A percentile compares a stretch with the other conserved stretches of the same genome.
Evolutionary conservation across 2,797 vertebrate genomes (phyloP).

Genomic region (Pampus argenteus): DNA sequence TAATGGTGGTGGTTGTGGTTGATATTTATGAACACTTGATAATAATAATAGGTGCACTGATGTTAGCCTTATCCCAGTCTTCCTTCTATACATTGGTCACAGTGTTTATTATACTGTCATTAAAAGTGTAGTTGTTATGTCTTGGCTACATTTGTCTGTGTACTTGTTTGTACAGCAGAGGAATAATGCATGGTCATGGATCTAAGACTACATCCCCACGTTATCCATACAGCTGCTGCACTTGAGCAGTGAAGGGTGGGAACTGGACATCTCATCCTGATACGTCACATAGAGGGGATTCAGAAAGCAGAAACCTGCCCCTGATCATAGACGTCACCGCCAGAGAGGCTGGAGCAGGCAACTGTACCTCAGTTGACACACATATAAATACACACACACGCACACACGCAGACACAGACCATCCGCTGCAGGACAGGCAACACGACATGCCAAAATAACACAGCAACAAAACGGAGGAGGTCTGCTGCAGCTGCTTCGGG

Average conservation of each 20-base stretch:
- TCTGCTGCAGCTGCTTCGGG: conserved; percentile 38
- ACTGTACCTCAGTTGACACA: conserved; percentile 55
- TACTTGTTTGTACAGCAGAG: background rate
- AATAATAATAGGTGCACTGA: conserved; percentile 5
- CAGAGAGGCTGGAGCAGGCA: conserved; percentile 62
- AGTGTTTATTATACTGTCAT: conserved; percentile 27
- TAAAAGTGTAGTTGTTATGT: conserved; percentile 39
- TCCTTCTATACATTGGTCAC: background rate
- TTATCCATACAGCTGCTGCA: conserved; percentile 33
- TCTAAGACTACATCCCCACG: conserved; percentile 11
- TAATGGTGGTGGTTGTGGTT: background rate
- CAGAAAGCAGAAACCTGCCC: conserved; percentile 78
- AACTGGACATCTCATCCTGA: conserved; percentile 62
- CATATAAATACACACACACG: conserved; percentile 23
- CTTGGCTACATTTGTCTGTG: background rate
- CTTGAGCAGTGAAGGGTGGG: conserved; percentile 58
- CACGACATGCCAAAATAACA: conserved; percentile 56
- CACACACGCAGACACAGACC: conserved; percentile 1
- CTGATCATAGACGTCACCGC: conserved; percentile 78
- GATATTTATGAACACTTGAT: background rate
- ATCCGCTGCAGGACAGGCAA: conserved; percentile 18
- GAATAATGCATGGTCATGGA: background rate
- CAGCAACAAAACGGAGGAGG: background rate
- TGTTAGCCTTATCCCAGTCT: background rate
- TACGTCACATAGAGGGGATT: conserved; percentile 84